Conservation (phyloP, 2,113 vertebrate genomes). For the Neoarius graeffei region DNA sequence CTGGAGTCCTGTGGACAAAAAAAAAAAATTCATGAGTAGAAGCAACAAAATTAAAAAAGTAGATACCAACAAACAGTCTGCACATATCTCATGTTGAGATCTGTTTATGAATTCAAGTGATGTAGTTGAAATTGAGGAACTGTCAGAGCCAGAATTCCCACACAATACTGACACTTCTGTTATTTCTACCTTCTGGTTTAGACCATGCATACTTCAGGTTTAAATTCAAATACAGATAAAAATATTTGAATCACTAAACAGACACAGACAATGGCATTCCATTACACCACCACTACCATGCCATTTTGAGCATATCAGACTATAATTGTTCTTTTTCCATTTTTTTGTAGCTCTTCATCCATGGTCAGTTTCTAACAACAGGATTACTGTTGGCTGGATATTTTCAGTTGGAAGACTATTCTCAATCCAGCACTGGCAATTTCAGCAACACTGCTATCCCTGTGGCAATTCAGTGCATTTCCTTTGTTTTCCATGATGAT, state of each 20-base stretch:
- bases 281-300: background rate
- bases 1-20: background rate
- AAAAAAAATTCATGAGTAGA: background rate
- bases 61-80: background rate
- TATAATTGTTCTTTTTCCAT: background rate
- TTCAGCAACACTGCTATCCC: background rate
- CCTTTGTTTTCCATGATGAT: background rate
- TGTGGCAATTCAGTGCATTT: background rate
- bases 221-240: background rate
- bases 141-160: background rate
- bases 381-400: background rate
- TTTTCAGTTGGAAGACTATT: background rate
- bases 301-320: background rate
- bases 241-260: background rate
- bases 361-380: background rate
- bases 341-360: background rate
- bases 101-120: background rate
- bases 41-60: too few species aligned
- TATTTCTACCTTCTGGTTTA: background rate
- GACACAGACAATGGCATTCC: background rate
- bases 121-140: background rate
- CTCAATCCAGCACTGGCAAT: background rate
- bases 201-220: background rate
- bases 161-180: background rate
- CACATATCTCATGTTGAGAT: background rate